A percentile compares a stretch with the other conserved stretches of the same genome.
phyloP scores from a whole-genome alignment of 2,888 invertebrate genomes.

The Campoletis raptor region DNA sequence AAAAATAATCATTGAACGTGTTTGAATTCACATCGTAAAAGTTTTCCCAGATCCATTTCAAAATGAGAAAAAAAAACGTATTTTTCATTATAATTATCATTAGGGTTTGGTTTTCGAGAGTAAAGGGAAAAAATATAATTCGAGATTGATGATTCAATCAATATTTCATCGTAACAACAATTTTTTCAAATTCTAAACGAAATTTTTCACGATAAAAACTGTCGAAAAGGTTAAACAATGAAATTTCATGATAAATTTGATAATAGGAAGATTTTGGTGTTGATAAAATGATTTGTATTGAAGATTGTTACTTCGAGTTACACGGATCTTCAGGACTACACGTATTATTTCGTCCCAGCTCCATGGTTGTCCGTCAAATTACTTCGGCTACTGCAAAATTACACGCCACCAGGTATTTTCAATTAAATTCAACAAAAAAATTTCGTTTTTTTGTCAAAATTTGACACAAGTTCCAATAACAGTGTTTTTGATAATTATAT shows the following conservation, averaged over 20 bases:
- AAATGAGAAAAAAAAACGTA: background rate
- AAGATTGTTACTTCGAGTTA: slow-evolving; percentile 99
- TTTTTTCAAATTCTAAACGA: background rate
- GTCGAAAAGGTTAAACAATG: background rate
- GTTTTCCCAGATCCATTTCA: too few relatives aligned
- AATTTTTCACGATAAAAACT: background rate
- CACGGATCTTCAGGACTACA: slow-evolving; percentile 99
- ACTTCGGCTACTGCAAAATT: slow-evolving; percentile 97
- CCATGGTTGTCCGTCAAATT: slow-evolving; percentile 99
- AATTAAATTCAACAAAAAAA: slow-evolving; percentile 4
- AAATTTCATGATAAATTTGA: background rate
- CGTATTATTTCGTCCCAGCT: slow-evolving; percentile 99
- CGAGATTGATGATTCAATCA: background rate
- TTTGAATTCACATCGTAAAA: too few relatives aligned
- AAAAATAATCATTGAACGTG: background rate
- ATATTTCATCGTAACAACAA: background rate
- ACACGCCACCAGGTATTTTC: slow-evolving; percentile 94
- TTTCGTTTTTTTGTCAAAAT: slow-evolving; percentile 8
- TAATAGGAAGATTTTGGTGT: background rate
- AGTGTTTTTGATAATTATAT: background rate
- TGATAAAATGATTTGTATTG: slow-evolving; percentile 73
- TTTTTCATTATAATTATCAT: too few relatives aligned
- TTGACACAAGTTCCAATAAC: slow-evolving; percentile 10
- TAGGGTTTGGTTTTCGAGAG: too few relatives aligned
- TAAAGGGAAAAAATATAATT: too few relatives aligned